Evolutionary conservation across 2,888 invertebrate species (phyloP).

Genomic region (Trichogramma dendrolimi): DNA sequence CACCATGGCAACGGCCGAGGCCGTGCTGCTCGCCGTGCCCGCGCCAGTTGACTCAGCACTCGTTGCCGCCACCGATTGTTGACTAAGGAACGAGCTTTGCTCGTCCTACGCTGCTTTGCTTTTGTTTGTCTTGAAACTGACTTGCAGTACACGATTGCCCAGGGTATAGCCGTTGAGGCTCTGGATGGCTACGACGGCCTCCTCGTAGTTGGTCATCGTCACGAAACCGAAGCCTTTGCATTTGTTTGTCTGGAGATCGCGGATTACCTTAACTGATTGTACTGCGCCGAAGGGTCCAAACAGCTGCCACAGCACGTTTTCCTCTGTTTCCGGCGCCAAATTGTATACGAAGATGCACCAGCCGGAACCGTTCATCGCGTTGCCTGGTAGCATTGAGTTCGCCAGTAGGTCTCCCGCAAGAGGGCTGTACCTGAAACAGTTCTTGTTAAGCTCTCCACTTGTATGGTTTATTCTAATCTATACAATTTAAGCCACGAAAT

Average conservation of each 20-base stretch:
- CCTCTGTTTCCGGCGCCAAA: slow-evolving; percentile 91
- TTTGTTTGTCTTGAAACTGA: slow-evolving; percentile 86
- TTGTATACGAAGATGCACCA: slow-evolving; percentile 97
- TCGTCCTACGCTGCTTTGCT: slow-evolving; percentile 67
- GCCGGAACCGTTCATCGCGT: slow-evolving; percentile 64
- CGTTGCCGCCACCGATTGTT: slow-evolving; percentile 23
- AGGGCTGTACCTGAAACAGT: slow-evolving; percentile 70
- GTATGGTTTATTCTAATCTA: no score
- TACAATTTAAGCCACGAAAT: no score
- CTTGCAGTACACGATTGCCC: slow-evolving; percentile 86
- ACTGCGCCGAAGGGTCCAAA: slow-evolving; percentile 94
- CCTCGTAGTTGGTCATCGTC: slow-evolving; percentile 93
- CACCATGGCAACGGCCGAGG: slow-evolving; percentile 12
- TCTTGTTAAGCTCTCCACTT: slow-evolving; percentile 13
- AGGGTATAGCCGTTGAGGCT: slow-evolving; percentile 88
- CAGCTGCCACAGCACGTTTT: slow-evolving; percentile 91
- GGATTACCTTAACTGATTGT: slow-evolving; percentile 87
- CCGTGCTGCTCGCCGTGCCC: background rate
- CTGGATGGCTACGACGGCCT: slow-evolving; percentile 86
- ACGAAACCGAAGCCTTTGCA: slow-evolving; percentile 95
- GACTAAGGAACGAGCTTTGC: slow-evolving; percentile 38
- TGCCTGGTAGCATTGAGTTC: slow-evolving; percentile 73
- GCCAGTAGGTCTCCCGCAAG: slow-evolving; percentile 77
- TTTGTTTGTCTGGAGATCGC: slow-evolving; percentile 87
- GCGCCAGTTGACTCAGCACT: slow-evolving; percentile 24